These are phyloP conservation scores for Actinia tenebrosa DNA, from an alignment of 64 coral and sea anemone genomes.

Conservation along the genomic window DNA sequence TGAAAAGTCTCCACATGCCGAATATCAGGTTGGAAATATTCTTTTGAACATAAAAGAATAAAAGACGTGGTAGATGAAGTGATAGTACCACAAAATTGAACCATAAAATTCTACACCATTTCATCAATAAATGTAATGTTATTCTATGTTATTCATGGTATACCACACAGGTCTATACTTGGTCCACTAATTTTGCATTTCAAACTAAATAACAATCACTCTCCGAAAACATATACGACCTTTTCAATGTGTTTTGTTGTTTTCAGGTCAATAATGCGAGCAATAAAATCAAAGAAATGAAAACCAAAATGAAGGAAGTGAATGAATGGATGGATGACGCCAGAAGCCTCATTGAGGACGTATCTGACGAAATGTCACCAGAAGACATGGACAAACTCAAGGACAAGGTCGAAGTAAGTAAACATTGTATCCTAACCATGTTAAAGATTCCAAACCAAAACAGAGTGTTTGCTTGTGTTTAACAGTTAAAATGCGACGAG, in stretches of 20 bases:
- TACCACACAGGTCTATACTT: neutral
- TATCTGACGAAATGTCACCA: slow-evolving; percentile 5
- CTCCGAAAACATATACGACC: too few relatives aligned
- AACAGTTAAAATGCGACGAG: slow-evolving; percentile 48
- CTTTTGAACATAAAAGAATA: too few relatives aligned
- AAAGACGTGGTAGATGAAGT: too few relatives aligned
- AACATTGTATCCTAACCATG: neutral
- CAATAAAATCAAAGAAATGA: slow-evolving; percentile 60
- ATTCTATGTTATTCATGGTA: neutral
- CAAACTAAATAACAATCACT: neutral
- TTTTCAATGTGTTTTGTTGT: neutral
- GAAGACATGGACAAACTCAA: slow-evolving; percentile 47
- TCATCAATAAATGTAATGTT: too few relatives aligned
- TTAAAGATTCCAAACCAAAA: neutral
- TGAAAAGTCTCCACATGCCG: too few relatives aligned
- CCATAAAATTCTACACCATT: too few relatives aligned
- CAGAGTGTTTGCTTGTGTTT: neutral
- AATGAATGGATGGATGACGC: slow-evolving; percentile 51
- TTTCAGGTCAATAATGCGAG: slow-evolving; percentile 39
- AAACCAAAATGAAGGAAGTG: slow-evolving; percentile 27
- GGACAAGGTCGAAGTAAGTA: slow-evolving; percentile 38
- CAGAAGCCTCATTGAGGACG: slow-evolving; percentile 4
- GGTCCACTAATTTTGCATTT: neutral
- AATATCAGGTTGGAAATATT: too few relatives aligned
- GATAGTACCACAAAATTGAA: too few relatives aligned